phyloP scores from a whole-genome alignment of 1,140 invertebrate genomes.

The Ylistrum balloti region DNA sequence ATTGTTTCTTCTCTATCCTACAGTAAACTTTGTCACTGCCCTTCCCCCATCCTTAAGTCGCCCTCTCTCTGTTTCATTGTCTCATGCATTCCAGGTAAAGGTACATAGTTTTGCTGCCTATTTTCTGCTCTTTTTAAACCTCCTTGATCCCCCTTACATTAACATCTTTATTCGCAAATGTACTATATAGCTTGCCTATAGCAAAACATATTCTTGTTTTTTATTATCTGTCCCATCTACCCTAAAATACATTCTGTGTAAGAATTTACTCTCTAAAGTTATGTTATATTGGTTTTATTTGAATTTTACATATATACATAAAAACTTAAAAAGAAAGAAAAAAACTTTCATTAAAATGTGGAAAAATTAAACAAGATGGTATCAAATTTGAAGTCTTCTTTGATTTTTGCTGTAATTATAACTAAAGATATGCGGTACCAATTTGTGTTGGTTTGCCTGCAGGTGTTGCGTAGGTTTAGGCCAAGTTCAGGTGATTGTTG shows the following conservation, averaged over 20 bases:
- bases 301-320: not conserved
- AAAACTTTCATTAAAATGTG: not conserved
- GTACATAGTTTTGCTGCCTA: not conserved
- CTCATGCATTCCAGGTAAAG: not conserved
- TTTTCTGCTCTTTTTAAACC: not conserved
- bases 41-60: too few species aligned
- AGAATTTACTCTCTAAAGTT: not conserved
- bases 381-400: constrained; percentile 2
- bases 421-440: not conserved
- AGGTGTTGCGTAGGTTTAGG: not conserved
- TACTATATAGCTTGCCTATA: not conserved
- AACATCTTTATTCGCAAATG: not conserved
- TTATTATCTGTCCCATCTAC: not conserved
- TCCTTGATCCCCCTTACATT: not conserved
- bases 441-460: not conserved
- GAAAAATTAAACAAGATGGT: not conserved
- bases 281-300: not conserved
- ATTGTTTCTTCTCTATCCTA: too few species aligned
- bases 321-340: not conserved
- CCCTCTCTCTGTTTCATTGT: too few species aligned
- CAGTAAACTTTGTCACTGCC: too few species aligned
- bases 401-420: constrained; percentile 31
- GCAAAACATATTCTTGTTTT: constrained; percentile 6
- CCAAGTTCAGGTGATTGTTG: not conserved
- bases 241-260: not conserved